These are phyloP conservation scores for Eidolon helvum DNA, from an alignment of 2,113 vertebrate genomes.

Conservation along the genomic window DNA sequence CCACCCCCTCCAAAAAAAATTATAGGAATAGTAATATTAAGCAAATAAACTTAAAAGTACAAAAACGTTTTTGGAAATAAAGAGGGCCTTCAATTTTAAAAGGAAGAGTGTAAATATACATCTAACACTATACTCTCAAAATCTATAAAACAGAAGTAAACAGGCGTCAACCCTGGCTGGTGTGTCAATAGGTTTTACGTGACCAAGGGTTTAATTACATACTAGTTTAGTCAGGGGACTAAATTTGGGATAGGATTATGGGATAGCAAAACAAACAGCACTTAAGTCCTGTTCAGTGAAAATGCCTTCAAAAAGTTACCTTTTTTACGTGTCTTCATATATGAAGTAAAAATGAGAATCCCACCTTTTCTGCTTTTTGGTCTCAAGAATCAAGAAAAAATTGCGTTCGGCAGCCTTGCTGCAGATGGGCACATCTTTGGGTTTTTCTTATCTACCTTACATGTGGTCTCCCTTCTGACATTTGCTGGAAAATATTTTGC, in stretches of 20 bases:
- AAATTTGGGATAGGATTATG: background rate
- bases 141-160: background rate
- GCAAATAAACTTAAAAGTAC: background rate
- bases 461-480: background rate
- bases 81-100: background rate
- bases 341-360: background rate
- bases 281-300: background rate
- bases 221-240: background rate
- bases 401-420: background rate
- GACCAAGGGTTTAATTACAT: background rate
- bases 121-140: background rate
- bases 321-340: background rate
- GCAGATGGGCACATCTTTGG: background rate
- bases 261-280: no score
- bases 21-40: background rate
- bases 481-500: background rate
- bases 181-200: background rate
- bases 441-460: background rate
- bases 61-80: background rate
- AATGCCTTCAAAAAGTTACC: background rate
- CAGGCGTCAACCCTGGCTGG: background rate
- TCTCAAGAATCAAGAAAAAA: background rate
- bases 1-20: background rate
- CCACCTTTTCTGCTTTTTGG: background rate
- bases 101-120: background rate